These are phyloP conservation scores for Hoplodrina ambigua DNA, from an alignment of 2,888 invertebrate species.

Conservation along the genomic window DNA sequence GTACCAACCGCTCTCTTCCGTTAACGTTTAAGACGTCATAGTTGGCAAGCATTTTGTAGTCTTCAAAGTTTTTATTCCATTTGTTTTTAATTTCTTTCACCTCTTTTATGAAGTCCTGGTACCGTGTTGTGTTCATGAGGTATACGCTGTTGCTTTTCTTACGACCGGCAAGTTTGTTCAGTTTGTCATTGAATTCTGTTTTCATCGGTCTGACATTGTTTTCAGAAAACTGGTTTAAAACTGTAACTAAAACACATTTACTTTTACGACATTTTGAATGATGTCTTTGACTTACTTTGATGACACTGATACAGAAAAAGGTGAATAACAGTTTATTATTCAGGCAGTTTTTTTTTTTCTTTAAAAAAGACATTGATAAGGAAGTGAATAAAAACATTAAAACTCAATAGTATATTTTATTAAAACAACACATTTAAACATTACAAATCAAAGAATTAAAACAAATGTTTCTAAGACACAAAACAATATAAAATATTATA, in stretches of 20 bases:
- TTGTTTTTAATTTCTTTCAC: conserved; percentile 76
- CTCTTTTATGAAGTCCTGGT: conserved; percentile 78
- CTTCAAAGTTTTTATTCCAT: conserved; percentile 74
- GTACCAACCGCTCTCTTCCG: conserved; percentile 75
- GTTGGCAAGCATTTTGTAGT: conserved; percentile 79
- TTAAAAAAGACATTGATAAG: neutral
- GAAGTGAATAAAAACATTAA: conserved; percentile 10
- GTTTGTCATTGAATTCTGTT: conserved; percentile 76
- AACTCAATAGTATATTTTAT: conserved; percentile 16
- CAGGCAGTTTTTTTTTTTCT: too few relatives aligned
- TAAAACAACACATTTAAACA: conserved; percentile 16
- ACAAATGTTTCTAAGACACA: neutral
- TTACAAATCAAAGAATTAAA: neutral
- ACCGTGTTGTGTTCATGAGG: conserved; percentile 71
- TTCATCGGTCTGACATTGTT: conserved; percentile 73
- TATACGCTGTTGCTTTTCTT: conserved; percentile 80
- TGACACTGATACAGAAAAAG: too few relatives aligned
- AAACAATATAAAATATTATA: neutral
- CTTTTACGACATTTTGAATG: conserved; percentile 2
- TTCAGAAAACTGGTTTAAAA: conserved; percentile 63
- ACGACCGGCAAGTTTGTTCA: conserved; percentile 71
- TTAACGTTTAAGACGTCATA: conserved; percentile 77
- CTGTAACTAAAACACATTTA: conserved; percentile 65
- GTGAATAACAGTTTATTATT: too few relatives aligned
- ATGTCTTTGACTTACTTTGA: neutral